Conservation (phyloP, 2,888 invertebrate genomes). For the Melanargia galathea region DNA sequence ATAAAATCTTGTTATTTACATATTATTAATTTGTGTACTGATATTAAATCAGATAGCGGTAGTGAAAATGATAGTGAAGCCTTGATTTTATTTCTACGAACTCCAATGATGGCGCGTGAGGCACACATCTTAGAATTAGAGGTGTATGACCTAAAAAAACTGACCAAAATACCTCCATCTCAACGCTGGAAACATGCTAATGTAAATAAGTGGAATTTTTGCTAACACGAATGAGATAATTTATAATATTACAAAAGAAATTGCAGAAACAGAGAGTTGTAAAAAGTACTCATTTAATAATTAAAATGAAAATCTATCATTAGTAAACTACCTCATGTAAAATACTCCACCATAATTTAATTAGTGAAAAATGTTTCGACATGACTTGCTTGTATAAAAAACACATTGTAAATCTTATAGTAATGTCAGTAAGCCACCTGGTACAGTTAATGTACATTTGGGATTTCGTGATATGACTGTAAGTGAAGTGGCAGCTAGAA, state of each 20-base stretch:
- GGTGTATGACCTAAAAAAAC: too few relatives aligned
- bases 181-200: conserved; percentile 17
- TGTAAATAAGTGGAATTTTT: conserved; percentile 5
- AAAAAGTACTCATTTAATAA: conserved; percentile 11
- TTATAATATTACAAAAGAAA: too few relatives aligned
- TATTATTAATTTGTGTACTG: too few relatives aligned
- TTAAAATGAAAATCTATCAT: neutral
- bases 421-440: neutral
- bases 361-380: neutral
- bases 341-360: neutral
- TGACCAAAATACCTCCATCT: conserved; percentile 14
- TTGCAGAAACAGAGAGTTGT: too few relatives aligned
- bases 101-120: neutral
- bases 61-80: too few relatives aligned
- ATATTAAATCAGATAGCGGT: too few relatives aligned
- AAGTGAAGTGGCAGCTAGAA: too few relatives aligned
- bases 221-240: too few relatives aligned
- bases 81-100: conserved; percentile 13
- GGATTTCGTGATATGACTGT: too few relatives aligned
- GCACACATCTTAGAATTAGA: conserved; percentile 18
- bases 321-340: neutral
- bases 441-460: neutral
- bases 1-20: too few relatives aligned
- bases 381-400: neutral
- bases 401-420: conserved; percentile 1